phyloP scores from a whole-genome alignment of 2,797 vertebrate species.

The Neoniphon sammara region DNA sequence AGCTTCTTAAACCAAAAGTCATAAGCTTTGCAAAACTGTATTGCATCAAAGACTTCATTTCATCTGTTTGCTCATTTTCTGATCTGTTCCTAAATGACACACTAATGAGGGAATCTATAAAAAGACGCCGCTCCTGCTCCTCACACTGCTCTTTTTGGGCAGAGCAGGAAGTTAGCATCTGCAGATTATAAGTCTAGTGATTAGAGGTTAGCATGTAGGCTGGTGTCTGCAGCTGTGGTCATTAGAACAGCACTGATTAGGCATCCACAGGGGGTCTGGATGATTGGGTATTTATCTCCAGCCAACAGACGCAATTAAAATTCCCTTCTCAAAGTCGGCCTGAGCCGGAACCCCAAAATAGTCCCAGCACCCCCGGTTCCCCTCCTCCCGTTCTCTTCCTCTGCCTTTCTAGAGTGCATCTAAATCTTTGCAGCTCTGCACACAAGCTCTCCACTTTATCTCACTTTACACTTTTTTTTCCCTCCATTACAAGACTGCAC shows the following conservation, averaged over 20 bases:
- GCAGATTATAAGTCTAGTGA: constrained; percentile 68
- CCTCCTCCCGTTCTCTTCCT: constrained; percentile 20
- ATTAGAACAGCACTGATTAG: constrained; percentile 81
- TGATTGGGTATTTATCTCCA: constrained; percentile 84
- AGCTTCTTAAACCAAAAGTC: constrained; percentile 28
- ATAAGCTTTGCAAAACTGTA: constrained; percentile 41
- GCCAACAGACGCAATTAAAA: constrained; percentile 84
- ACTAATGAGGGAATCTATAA: constrained; percentile 47
- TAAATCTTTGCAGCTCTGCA: constrained; percentile 60
- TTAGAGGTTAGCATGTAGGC: constrained; percentile 69
- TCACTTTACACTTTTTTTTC: constrained; percentile 45
- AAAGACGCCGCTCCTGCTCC: constrained; percentile 38
- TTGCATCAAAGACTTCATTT: constrained; percentile 54
- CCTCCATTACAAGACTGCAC: constrained; percentile 19
- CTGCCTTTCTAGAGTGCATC: constrained; percentile 59
- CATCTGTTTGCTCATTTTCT: constrained; percentile 46
- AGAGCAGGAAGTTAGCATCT: constrained; percentile 52
- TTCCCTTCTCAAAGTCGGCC: constrained; percentile 74
- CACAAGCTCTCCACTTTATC: constrained; percentile 63
- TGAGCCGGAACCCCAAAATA: constrained; percentile 68
- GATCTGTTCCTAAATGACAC: constrained; percentile 35
- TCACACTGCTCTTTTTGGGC: constrained; percentile 43
- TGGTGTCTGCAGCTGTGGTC: constrained; percentile 76
- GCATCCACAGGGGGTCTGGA: constrained; percentile 70
- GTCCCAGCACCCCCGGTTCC: constrained; percentile 23